Base-by-base conservation (phyloP, 2,797 vertebrate species). In the Cyprinella venusta region DNA sequence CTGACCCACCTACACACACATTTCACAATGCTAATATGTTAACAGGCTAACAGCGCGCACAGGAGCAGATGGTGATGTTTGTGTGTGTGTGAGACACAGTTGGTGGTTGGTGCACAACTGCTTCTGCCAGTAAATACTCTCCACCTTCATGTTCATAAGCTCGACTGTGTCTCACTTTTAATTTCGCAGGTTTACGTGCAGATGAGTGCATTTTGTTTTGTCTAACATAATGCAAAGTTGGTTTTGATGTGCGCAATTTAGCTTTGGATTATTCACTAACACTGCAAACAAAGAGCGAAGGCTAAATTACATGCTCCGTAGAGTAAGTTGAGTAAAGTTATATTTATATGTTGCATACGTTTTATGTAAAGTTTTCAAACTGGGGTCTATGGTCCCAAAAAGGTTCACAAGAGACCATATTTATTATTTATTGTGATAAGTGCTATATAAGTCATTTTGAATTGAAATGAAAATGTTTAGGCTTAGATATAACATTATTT, bases 51-150 rank as follows among this genome's bases (percentile, higher is more conserved):
- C 77, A 56, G 83, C 26, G 7, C 83, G 33, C 86, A 33, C 24
- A 84, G 5, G 89, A 91, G 84, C 95, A 96, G 94, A 93, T 95
- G 95, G 95, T 87, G 68, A 75, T 88, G 84, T 91, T 87, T 86
- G 88, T 24, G 83, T 30, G 85, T 86, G 26, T 56, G 77, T 75
- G 76, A 82, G 79, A 54, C 30, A 19, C 45, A 40, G 15, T 50
- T 86, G 69, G 81, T 82, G 76, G 84, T 84, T 79, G 75, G 54
- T 79, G 65, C 48, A 80, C 81, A 80, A 88, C 83, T 71, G 81
- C 40, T 56, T 77, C 67, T 79, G 33, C 61, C 54, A 19, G 61
- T 84, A 81, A 87, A 85, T 72, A 79, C 72, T 81, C 65, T 74
- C 70, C 71, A 85, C 76, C 26, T 38, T 61, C 77, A 78, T 21